Evolutionary conservation across 2,888 invertebrate genomes (phyloP).

Genomic region (Nezara viridula): DNA sequence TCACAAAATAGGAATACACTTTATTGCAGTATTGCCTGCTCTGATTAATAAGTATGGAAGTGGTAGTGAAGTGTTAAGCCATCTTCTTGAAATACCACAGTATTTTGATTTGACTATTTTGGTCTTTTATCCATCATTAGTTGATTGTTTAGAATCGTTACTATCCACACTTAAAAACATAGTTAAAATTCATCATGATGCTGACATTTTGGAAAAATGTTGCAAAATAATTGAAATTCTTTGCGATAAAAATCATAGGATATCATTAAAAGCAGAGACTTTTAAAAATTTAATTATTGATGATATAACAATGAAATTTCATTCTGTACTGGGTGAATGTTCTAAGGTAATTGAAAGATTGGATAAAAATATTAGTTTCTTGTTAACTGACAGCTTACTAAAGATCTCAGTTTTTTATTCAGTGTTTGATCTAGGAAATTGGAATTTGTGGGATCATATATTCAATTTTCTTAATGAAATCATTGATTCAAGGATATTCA

Average conservation of each 20-base stretch:
- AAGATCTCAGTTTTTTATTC: constrained; percentile 53
- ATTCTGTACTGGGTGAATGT: background rate
- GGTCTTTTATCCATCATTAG: constrained; percentile 90
- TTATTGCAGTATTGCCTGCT: constrained; percentile 89
- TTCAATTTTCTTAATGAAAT: constrained; percentile 23
- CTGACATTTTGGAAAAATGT: constrained; percentile 40
- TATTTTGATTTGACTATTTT: constrained; percentile 98
- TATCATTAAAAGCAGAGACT: constrained; percentile 13
- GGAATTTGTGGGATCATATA: constrained; percentile 39
- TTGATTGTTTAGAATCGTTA: constrained; percentile 69
- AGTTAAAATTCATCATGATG: constrained; percentile 16
- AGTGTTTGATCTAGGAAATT: constrained; percentile 22
- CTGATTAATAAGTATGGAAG: constrained; percentile 95
- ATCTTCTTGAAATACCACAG: constrained; percentile 93
- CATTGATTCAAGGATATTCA: background rate
- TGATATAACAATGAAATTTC: background rate
- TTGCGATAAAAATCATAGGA: constrained; percentile 16
- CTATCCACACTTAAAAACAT: background rate
- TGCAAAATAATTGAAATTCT: constrained; percentile 29
- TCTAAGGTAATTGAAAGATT: background rate
- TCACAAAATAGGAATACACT: constrained; percentile 92
- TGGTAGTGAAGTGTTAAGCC: constrained; percentile 96
- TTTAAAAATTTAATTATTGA: constrained; percentile 47
- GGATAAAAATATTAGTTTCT: background rate
- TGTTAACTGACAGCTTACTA: background rate